Conservation (phyloP, 2,113 vertebrate genomes). For the Choloepus hoffmanni region DNA sequence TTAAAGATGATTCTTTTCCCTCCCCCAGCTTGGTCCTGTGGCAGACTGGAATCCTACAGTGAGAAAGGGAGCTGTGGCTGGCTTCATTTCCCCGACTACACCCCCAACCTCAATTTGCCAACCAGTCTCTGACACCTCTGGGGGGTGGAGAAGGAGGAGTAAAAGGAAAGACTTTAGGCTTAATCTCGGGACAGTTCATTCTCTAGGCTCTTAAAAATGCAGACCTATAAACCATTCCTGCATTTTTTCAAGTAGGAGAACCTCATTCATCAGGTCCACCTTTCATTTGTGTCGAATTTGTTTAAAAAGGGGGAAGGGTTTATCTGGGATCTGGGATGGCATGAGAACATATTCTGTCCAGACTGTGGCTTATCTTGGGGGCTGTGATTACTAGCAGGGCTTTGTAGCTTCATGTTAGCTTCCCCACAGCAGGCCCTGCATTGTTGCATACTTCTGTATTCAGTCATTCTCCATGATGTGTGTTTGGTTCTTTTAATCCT, state of each 20-base stretch:
- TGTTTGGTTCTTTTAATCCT: conserved; percentile 2
- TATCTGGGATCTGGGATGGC: background rate
- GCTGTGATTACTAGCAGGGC: background rate
- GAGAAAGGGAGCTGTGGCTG: background rate
- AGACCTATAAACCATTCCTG: background rate
- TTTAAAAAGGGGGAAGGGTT: background rate
- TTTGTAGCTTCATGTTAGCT: background rate
- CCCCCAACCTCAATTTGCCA: background rate
- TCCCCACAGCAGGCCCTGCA: background rate
- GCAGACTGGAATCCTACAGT: background rate
- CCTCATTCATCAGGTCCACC: background rate
- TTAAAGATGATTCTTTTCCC: background rate
- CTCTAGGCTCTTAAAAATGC: background rate
- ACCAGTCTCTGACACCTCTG: background rate
- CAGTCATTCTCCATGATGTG: background rate
- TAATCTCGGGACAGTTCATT: background rate
- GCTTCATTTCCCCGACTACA: background rate
- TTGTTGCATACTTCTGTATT: background rate
- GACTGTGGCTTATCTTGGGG: background rate
- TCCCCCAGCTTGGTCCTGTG: background rate
- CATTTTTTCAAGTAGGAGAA: background rate
- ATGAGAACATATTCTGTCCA: background rate
- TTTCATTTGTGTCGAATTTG: background rate
- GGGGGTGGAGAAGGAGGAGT: background rate
- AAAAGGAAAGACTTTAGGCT: background rate